A percentile compares a stretch with the other conserved stretches of the same genome.
phyloP scores from a whole-genome alignment of 2,113 vertebrate species.

The Cnemophilus loriae region DNA sequence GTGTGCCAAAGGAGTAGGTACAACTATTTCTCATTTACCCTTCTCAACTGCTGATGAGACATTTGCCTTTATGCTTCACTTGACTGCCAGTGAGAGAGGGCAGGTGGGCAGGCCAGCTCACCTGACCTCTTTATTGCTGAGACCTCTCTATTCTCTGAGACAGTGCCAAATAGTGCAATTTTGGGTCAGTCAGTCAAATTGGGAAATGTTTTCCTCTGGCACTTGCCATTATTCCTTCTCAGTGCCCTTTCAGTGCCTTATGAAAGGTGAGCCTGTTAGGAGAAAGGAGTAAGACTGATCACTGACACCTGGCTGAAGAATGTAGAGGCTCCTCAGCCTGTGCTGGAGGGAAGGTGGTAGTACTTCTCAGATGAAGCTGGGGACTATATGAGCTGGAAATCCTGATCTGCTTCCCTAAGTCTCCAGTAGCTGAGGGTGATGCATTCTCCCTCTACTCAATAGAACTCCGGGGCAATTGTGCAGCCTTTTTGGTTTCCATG shows the following conservation, averaged over 20 bases:
- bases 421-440: neutral
- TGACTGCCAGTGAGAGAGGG: neutral
- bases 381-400: neutral
- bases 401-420: neutral
- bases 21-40: neutral
- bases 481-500: neutral
- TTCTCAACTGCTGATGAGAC: neutral
- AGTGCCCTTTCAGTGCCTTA: neutral
- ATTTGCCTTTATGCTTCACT: neutral
- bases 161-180: neutral
- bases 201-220: neutral
- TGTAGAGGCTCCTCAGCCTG: rapidly evolving
- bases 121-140: neutral
- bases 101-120: neutral
- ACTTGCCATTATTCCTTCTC: neutral
- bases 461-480: neutral
- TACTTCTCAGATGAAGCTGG: neutral
- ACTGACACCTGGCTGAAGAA: neutral
- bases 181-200: neutral
- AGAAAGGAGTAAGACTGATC: neutral
- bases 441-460: neutral
- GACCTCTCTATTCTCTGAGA: neutral
- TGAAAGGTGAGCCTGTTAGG: neutral
- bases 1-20: neutral
- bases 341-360: neutral